Conservation (phyloP, 2,888 invertebrate species). For the Timema podura region DNA sequence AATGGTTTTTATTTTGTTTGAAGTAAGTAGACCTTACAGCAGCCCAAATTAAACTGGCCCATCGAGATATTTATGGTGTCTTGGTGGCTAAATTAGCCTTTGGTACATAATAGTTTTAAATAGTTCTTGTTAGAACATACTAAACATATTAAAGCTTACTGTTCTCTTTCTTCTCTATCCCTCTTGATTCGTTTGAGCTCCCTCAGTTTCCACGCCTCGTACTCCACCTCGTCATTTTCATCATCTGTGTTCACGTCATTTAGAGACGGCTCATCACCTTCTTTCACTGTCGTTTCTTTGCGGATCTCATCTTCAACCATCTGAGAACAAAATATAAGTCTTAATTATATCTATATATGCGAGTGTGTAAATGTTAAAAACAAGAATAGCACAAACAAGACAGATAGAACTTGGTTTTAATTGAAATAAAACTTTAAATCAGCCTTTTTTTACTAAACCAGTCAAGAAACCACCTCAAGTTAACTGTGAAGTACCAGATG, state of each 20-base stretch:
- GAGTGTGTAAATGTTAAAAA: background rate
- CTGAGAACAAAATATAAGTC: constrained; percentile 38
- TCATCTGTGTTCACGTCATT: constrained; percentile 90
- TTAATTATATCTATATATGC: background rate
- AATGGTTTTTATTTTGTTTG: too few species aligned
- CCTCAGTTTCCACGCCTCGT: constrained; percentile 96
- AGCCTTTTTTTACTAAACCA: background rate
- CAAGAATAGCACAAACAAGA: background rate
- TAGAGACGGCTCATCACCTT: constrained; percentile 70
- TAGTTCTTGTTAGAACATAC: too few species aligned
- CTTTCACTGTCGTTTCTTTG: constrained; percentile 64
- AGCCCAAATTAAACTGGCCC: too few species aligned
- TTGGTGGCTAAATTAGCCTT: too few species aligned
- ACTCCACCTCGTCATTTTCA: constrained; percentile 94
- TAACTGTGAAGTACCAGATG: too few species aligned
- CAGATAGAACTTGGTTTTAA: background rate
- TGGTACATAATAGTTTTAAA: too few species aligned
- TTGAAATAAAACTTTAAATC: background rate
- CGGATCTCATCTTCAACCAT: constrained; percentile 86
- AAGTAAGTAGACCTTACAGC: too few species aligned
- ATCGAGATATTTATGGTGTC: too few species aligned
- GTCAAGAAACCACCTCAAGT: too few species aligned
- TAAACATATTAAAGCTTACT: constrained; percentile 53
- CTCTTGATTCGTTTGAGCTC: constrained; percentile 95
- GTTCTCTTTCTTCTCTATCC: constrained; percentile 92